Evolutionary conservation across 1,140 invertebrate genomes (phyloP).

Genomic region (Babylonia areolata): DNA sequence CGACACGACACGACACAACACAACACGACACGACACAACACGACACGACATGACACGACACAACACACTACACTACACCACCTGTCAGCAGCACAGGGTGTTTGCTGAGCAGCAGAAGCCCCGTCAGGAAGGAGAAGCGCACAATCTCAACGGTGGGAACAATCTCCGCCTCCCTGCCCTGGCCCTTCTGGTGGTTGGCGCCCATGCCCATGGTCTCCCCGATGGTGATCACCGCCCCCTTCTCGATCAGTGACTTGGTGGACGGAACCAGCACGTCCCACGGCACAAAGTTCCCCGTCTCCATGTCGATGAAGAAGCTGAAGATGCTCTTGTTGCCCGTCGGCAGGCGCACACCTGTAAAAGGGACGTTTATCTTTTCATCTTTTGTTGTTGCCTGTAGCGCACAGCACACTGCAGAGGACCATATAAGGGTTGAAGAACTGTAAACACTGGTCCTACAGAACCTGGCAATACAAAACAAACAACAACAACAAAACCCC

Average conservation of each 20-base stretch:
- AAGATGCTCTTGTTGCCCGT: constrained; percentile 73
- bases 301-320: constrained; percentile 75
- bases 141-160: constrained; percentile 75
- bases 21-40: too few species aligned
- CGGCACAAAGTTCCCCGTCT: constrained; percentile 72
- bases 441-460: too few species aligned
- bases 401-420: too few species aligned
- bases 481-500: too few species aligned
- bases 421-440: too few species aligned
- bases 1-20: too few species aligned
- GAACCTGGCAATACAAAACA: too few species aligned
- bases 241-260: constrained; percentile 73
- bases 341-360: constrained; percentile 73
- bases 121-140: constrained; percentile 73
- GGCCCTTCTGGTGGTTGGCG: constrained; percentile 60
- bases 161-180: constrained; percentile 64
- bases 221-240: constrained; percentile 72
- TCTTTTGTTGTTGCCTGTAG: too few species aligned
- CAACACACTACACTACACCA: too few species aligned
- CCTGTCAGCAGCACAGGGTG: constrained; percentile 74
- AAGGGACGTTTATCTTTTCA: too few species aligned
- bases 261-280: constrained; percentile 74
- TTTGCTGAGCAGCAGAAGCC: constrained; percentile 70
- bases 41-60: too few species aligned
- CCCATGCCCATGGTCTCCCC: constrained; percentile 71